Percentiles rank a stretch among this genome's conserved stretches.
Conservation (phyloP, 2,797 vertebrate species). For the Notolabrus celidotus region DNA sequence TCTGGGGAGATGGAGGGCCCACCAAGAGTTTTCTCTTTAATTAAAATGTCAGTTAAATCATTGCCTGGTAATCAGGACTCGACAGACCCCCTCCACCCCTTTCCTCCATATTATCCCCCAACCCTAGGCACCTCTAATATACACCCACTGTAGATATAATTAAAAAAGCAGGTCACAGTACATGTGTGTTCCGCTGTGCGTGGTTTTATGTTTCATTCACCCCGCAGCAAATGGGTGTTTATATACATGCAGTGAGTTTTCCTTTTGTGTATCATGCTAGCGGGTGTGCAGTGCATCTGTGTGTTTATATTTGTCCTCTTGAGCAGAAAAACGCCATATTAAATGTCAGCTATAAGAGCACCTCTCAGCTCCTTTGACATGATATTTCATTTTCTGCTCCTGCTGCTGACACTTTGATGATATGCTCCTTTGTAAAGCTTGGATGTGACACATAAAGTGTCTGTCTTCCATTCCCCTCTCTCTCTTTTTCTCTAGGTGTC, state of each 20-base stretch:
- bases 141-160: slow-evolving; percentile 54
- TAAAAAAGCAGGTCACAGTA: slow-evolving; percentile 57
- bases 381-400: slow-evolving; percentile 76
- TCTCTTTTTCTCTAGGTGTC: slow-evolving; percentile 89
- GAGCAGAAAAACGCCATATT: slow-evolving; percentile 67
- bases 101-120: slow-evolving; percentile 54
- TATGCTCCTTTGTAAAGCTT: slow-evolving; percentile 64
- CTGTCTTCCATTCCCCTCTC: slow-evolving; percentile 57
- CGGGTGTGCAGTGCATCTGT: neutral
- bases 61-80: slow-evolving; percentile 85
- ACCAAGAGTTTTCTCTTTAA: slow-evolving; percentile 86
- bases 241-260: slow-evolving; percentile 12
- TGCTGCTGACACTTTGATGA: slow-evolving; percentile 81
- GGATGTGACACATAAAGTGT: slow-evolving; percentile 70
- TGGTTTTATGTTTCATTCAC: slow-evolving; percentile 6
- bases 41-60: slow-evolving; percentile 90
- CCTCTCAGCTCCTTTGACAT: slow-evolving; percentile 70
- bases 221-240: slow-evolving; percentile 17
- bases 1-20: slow-evolving; percentile 79
- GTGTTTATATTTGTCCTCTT: slow-evolving; percentile 60
- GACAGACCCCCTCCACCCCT: slow-evolving; percentile 68
- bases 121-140: slow-evolving; percentile 54
- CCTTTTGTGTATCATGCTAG: slow-evolving; percentile 6
- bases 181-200: neutral
- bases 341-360: slow-evolving; percentile 79